phyloP scores from a whole-genome alignment of 2,888 invertebrate species.

The Diadegma fenestrale region DNA sequence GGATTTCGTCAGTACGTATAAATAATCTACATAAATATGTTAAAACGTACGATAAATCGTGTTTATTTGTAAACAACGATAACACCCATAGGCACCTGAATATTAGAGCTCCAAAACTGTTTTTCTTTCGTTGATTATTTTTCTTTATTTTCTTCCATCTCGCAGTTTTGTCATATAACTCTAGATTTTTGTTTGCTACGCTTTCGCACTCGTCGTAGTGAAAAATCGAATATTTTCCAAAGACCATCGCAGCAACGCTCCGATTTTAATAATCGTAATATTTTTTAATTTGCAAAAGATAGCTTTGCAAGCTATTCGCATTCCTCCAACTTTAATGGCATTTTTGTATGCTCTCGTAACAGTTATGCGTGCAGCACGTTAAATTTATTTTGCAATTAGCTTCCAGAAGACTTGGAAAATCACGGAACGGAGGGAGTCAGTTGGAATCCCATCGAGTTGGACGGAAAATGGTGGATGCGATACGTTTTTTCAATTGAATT shows the following conservation, averaged over 20 bases:
- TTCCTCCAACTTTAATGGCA: slow-evolving; percentile 32
- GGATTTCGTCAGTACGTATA: slow-evolving; percentile 58
- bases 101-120: slow-evolving; percentile 35
- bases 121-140: slow-evolving; percentile 21
- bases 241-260: slow-evolving; percentile 1
- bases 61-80: slow-evolving; percentile 56
- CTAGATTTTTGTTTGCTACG: slow-evolving; percentile 45
- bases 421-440: not conserved
- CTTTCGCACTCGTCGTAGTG: slow-evolving; percentile 15
- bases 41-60: slow-evolving; percentile 65
- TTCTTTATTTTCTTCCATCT: slow-evolving; percentile 15
- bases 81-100: slow-evolving; percentile 68
- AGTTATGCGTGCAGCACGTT: not conserved
- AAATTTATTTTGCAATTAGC: slow-evolving; percentile 15
- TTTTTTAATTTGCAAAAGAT: slow-evolving; percentile 12
- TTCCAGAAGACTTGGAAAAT: not conserved
- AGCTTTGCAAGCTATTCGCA: slow-evolving; percentile 38
- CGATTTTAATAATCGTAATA: slow-evolving; percentile 3
- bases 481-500: too few species aligned
- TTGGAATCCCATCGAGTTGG: too few species aligned
- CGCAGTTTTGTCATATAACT: slow-evolving; percentile 39
- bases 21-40: slow-evolving; percentile 68
- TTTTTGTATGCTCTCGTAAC: slow-evolving; percentile 15
- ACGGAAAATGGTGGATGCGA: too few species aligned
- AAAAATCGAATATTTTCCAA: slow-evolving; percentile 29